Base-by-base conservation (phyloP, 2,113 vertebrate species). In the Ochotona princeps region DNA sequence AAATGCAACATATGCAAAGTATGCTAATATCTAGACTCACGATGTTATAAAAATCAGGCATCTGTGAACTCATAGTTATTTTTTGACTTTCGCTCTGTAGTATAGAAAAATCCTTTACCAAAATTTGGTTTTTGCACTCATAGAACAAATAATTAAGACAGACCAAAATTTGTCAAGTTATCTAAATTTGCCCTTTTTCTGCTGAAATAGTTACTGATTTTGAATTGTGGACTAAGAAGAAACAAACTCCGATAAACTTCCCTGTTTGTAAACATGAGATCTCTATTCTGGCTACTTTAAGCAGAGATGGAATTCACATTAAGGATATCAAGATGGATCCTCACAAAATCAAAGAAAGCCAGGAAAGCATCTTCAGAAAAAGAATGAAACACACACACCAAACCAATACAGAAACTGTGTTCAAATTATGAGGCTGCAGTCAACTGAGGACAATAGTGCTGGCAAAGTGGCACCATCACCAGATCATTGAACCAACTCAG, bases 281-380 rank as follows among this genome's bases (percentile, higher is more conserved):
- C 8, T 30, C 11, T 82, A 21, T 66, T 86, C 66, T 83, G 30
- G 20, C 49, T 76, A 63, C 60, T 73, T 35, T 72, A 81, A 65
- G 26, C 21, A 67, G 73, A 67, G 38, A 18, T 81, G 38, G 32
- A 81, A 88, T 89, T 86, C 94, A 69, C 63, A 67, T 87, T 87
- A 60, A 47, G 14, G 17, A 17, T 80, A 72, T 76, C 26, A 81
- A 23, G 28, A 57, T 67, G 26, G 28, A 57, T 67, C 63, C 28
- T 85, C 38, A 83, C 26, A 35, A 61, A 90, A 75, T 73, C 73
- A 78, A 38, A 87, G 23, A 76, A 65, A 60, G 21, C 30, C 44
- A 26, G 38, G 32, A 76, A 81, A 76, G 26, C 32, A 25, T 28
- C 18, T n/a, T 20, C 6, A 65, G 14, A 57, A 17, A 57, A 70